Percentiles rank a stretch among this genome's conserved stretches.
Conservation (phyloP, 2,888 invertebrate genomes). For the Carabus problematicus region DNA sequence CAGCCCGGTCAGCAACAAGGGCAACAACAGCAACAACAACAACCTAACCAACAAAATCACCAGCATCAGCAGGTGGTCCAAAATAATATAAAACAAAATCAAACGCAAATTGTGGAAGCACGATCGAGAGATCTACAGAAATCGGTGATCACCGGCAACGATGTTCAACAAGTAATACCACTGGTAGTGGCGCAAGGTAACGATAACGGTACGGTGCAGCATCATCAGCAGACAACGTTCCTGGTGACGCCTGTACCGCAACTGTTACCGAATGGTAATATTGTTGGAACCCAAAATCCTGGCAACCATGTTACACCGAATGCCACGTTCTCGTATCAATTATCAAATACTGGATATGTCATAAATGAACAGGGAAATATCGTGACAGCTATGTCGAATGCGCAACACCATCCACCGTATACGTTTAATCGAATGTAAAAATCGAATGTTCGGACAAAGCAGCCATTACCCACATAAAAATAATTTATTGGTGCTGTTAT, state of each 20-base stretch:
- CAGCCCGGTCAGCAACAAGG: conserved; percentile 61
- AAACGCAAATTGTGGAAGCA: conserved; percentile 55
- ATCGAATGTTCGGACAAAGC: neutral
- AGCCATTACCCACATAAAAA: neutral
- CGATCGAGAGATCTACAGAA: conserved; percentile 61
- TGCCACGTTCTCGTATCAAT: conserved; percentile 59
- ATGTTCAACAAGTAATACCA: conserved; percentile 69
- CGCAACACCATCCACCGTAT: conserved; percentile 57
- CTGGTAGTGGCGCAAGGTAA: conserved; percentile 65
- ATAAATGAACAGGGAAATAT: conserved; percentile 60
- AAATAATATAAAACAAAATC: conserved; percentile 60
- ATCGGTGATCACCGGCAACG: conserved; percentile 64
- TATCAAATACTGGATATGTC: conserved; percentile 59
- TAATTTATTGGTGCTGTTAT: conserved; percentile 1
- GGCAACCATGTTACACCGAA: conserved; percentile 53
- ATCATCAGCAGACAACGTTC: conserved; percentile 70
- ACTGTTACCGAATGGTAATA: conserved; percentile 62
- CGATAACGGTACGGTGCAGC: conserved; percentile 51
- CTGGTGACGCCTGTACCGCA: conserved; percentile 72
- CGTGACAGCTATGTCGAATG: conserved; percentile 58
- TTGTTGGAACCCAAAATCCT: conserved; percentile 55
- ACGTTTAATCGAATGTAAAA: conserved; percentile 58
- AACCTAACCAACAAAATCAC: conserved; percentile 60
- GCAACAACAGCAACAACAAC: conserved; percentile 59
- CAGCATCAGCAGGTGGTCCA: conserved; percentile 59